Conservation (phyloP, 2,888 invertebrate genomes). For the Amiota minor region DNA sequence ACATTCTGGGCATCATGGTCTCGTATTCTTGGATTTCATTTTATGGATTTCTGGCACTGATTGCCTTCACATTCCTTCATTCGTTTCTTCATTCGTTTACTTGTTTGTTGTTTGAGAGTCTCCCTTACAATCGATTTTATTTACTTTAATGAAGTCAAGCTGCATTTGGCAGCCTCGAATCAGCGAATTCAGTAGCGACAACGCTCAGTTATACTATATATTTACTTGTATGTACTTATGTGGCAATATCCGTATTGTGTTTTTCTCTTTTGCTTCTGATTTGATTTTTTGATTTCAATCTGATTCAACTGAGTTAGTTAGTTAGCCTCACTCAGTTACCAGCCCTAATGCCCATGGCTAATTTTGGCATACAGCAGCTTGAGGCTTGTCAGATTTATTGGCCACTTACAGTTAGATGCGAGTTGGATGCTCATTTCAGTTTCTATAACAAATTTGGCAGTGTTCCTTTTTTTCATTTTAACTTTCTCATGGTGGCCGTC, state of each 20-base stretch:
- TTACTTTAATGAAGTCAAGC: conserved; percentile 57
- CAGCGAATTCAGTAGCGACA: neutral
- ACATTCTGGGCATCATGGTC: too few species aligned
- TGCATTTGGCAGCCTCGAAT: conserved; percentile 12
- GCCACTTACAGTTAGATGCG: conserved; percentile 12
- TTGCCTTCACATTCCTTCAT: neutral
- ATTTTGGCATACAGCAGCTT: neutral
- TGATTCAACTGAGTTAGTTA: conserved; percentile 5
- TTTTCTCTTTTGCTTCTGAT: neutral
- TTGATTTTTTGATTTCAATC: neutral
- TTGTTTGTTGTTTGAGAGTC: neutral
- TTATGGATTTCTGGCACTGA: conserved; percentile 2
- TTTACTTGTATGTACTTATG: neutral
- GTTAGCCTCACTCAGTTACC: neutral
- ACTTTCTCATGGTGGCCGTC: neutral
- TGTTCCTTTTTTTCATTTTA: neutral
- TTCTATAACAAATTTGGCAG: neutral
- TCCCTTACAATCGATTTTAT: conserved; percentile 58
- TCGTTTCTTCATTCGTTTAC: neutral
- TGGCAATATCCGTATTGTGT: neutral
- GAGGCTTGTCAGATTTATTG: conserved; percentile 22
- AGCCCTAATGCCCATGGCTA: neutral
- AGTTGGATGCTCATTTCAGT: too few species aligned
- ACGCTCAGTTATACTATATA: too few species aligned
- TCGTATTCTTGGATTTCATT: too few species aligned